These are phyloP conservation scores for Setipinna tenuifilis DNA, from an alignment of 2,797 vertebrate genomes.

Conservation along the genomic window DNA sequence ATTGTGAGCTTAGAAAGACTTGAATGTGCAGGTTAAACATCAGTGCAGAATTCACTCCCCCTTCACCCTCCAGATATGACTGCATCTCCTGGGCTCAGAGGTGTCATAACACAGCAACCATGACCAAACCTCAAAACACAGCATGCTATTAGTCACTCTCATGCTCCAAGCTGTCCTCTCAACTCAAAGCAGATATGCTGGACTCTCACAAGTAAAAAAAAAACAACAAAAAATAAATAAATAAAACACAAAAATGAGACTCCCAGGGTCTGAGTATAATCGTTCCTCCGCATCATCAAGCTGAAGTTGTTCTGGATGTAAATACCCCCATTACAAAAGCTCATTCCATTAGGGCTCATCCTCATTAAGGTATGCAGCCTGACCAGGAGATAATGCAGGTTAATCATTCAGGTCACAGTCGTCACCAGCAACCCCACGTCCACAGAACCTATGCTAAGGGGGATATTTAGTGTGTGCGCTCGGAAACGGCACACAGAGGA, in stretches of 20 bases:
- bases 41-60: not conserved
- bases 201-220: not conserved
- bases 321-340: constrained; percentile 58
- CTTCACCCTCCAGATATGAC: too few relatives aligned
- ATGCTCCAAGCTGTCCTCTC: not conserved
- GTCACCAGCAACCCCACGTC: not conserved
- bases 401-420: constrained; percentile 58
- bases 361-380: constrained; percentile 55
- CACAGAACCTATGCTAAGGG: not conserved
- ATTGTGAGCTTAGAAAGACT: not conserved
- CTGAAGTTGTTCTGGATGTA: constrained; percentile 55
- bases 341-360: constrained; percentile 58
- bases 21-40: not conserved
- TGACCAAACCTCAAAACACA: not conserved
- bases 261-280: constrained; percentile 46
- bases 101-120: not conserved
- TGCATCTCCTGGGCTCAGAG: too few relatives aligned
- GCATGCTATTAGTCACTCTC: not conserved
- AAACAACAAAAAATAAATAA: constrained; percentile 29
- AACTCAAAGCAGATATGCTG: not conserved
- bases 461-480: not conserved
- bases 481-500: not conserved
- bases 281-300: constrained; percentile 52
- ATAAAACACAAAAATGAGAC: constrained; percentile 33
- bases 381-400: constrained; percentile 60